Evolutionary conservation across 2,888 invertebrate species (phyloP).

Genomic region (Amiota mariae): DNA sequence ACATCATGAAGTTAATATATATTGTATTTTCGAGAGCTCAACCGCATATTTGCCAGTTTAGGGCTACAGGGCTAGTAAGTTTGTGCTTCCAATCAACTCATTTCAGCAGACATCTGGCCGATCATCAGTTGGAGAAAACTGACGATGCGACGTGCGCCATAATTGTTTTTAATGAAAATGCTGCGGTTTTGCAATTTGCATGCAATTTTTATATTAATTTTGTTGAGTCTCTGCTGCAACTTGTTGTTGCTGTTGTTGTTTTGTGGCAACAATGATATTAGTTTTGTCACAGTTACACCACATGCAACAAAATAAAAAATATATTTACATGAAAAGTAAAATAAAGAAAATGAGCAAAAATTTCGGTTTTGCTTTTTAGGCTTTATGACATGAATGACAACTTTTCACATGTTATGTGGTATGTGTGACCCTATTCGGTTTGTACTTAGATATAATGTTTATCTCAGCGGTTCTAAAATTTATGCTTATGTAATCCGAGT

Average conservation of each 20-base stretch:
- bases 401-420: constrained; percentile 31
- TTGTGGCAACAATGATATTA: constrained; percentile 37
- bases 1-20: not conserved
- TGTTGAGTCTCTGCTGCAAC: not conserved
- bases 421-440: constrained; percentile 30
- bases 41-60: constrained; percentile 13
- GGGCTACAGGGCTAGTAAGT: not conserved
- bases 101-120: too few relatives aligned
- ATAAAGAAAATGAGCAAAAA: constrained; percentile 35
- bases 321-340: not conserved
- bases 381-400: constrained; percentile 34
- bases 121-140: constrained; percentile 2
- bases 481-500: too few relatives aligned
- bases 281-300: constrained; percentile 38
- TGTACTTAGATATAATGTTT: too few relatives aligned
- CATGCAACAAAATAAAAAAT: constrained; percentile 39
- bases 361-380: constrained; percentile 36
- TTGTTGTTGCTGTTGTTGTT: constrained; percentile 22
- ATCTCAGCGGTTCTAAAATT: too few relatives aligned
- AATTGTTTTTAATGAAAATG: constrained; percentile 66
- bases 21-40: not conserved
- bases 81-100: not conserved
- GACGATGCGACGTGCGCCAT: constrained; percentile 39
- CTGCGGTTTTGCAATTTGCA: constrained; percentile 67
- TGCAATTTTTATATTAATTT: constrained; percentile 53